Evolutionary conservation across 2,888 invertebrate species (phyloP), one percentile per base, ranked within the genome.

Genomic region (Gymnoscelis rufifasciata): DNA sequence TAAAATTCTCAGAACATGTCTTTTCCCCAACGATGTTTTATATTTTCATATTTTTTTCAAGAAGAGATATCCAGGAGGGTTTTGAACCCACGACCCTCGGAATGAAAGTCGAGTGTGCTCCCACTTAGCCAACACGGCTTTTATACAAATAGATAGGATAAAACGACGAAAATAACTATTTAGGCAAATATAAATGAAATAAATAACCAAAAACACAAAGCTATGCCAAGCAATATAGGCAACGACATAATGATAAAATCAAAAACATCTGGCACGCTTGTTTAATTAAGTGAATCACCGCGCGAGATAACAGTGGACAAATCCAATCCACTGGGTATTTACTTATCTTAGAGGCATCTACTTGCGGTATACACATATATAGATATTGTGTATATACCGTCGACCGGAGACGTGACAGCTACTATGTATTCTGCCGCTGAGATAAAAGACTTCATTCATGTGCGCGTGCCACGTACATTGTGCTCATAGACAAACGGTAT

Each of bases 241-340:
- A 28, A 28, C 27, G 24, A 42, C 15, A 35, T 7, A 28, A 42
- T 38, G 13, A 44, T 39, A 30, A 30, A 13, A 49, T 38, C 33
- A 42, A 31, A 38, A 41, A 37, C 43, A 43, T 39, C 27, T 19
- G 27, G 48, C 33, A 40, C 47, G 53, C 43, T 53, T 37, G 44
- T 59, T 59, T 67, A 65, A 68, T 69, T 65, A 60, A 64, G 60
- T 69, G 68, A 71, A 64, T 68, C 67, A 66, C 50, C 58, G 38
- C 52, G 56, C 49, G 49, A 60, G 64, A 69, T 67, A 66, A 71
- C 69, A 67, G 64, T 60, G 59, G 52, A 59, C 65, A 66, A 64
- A 69, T 66, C 64, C 61, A 69, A 70, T 71, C 64, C 57, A 35
- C 57, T 15, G 42, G 49, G 64, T 69, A 68, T 71, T 71, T 69